These are phyloP conservation scores for Marisa cornuarietis DNA, from an alignment of 1,140 invertebrate genomes.

Conservation along the genomic window DNA sequence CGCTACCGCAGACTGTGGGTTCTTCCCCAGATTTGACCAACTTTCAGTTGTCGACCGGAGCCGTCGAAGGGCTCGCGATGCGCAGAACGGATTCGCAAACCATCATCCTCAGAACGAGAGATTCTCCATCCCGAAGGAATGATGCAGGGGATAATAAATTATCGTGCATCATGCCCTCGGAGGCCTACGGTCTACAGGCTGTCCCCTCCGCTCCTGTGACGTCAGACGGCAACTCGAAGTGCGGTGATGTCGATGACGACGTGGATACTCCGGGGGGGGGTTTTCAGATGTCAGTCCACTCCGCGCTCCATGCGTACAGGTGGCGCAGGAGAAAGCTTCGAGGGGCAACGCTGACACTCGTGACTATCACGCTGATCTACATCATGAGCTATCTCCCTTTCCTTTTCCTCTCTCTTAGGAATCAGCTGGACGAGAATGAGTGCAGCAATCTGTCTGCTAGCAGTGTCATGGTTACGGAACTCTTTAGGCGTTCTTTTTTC, in stretches of 20 bases:
- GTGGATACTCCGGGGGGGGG: not conserved
- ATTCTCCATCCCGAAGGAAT: no score
- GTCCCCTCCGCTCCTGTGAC: not conserved
- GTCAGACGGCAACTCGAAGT: not conserved
- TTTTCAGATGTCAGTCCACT: not conserved
- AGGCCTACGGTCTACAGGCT: not conserved
- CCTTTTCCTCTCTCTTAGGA: conserved; percentile 7
- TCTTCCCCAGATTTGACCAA: no score
- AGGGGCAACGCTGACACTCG: conserved; percentile 24
- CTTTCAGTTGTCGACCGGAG: no score
- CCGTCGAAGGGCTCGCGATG: no score
- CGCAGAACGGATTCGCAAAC: no score
- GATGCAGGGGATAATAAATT: no score
- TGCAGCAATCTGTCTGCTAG: not conserved
- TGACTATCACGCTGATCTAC: conserved; percentile 22
- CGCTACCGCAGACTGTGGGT: no score
- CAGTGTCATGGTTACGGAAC: conserved; percentile 15
- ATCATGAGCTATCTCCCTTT: conserved; percentile 29
- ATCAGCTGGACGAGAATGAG: not conserved
- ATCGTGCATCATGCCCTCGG: not conserved
- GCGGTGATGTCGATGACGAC: no score
- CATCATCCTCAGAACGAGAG: no score
- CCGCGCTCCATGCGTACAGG: not conserved
- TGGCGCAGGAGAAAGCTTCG: not conserved
- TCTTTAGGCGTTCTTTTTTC: conserved; percentile 39